Evolutionary conservation across 2,113 vertebrate species (phyloP), one percentile per base, ranked within the genome.

Genomic region (Morphnarchus princeps): DNA sequence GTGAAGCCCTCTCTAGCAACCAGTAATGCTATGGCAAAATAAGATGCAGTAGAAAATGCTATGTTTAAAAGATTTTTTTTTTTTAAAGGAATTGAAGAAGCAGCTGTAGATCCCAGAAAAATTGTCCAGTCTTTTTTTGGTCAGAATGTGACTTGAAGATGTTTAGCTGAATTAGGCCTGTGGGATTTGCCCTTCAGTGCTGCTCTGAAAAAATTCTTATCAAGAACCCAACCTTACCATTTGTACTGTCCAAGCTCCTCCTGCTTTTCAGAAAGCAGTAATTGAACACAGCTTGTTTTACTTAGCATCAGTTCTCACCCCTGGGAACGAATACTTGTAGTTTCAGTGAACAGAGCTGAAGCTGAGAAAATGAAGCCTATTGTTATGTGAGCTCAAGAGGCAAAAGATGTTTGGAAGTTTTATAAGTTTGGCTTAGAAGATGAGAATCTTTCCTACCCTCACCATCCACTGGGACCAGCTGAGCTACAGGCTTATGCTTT

Each of bases 281-380:
- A 96, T 70, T 93, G 59, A 67, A 85, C 14, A 16, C 95, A 95
- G 73, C 83, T 93, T 94, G 77, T 90, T 94, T 76, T 69, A 82
- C 81, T 97, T 76, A 85, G 61, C 57, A 82, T 71, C 55, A 79
- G 43, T 65, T 93, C 34, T 69, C 2, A 34, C 89, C 78, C 28
- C 10, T 2, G 81, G 89, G 93, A 97, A 50, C 28, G 17, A 89
- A 59, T 82, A 32, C 61, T 89, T 81, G 82, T 95, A 17, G 1
- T 93, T 87, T 82, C 89, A 94, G 63, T 69, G 84, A 95, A 29
- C 36, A 67, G 86, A 91, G 52, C 21, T 76, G 77, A 93, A 91
- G 49, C 83, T 65, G 73, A 92, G 88, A 87, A 97, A 94, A 92
- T 0, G 32, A 95, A 95, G 74, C 19, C 89, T 66, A 95, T 95